A percentile compares a stretch with the other conserved stretches of the same genome.
Conservation (phyloP, 2,888 invertebrate genomes). For the Caenorhabditis afra region DNA sequence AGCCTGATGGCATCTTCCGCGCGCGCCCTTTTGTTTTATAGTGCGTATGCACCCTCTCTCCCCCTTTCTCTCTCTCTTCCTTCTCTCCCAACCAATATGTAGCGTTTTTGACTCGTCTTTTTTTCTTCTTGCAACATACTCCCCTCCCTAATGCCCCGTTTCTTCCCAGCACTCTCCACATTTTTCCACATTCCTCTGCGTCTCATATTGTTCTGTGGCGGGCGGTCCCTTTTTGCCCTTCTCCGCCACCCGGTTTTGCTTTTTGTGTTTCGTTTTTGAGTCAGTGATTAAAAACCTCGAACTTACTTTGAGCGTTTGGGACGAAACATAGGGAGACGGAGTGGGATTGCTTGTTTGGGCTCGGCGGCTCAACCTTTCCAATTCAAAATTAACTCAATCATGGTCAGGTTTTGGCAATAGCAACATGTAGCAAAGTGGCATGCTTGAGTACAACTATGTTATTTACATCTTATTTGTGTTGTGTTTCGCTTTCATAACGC, state of each 20-base stretch:
- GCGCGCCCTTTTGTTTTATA: slow-evolving; percentile 17
- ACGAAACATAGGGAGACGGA: not conserved
- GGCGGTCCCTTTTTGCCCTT: slow-evolving; percentile 41
- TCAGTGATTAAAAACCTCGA: slow-evolving; percentile 36
- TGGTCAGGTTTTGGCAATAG: slow-evolving; percentile 9
- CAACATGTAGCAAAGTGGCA: slow-evolving; percentile 13
- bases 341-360: not conserved
- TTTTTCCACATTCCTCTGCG: slow-evolving; percentile 43
- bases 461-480: slow-evolving; percentile 10
- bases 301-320: slow-evolving; percentile 4
- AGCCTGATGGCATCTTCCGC: not conserved
- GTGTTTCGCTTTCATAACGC: slow-evolving; percentile 7
- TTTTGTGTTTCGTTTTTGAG: slow-evolving; percentile 27
- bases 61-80: no score
- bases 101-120: slow-evolving; percentile 37
- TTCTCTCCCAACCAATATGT: slow-evolving; percentile 12
- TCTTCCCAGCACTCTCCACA: slow-evolving; percentile 25
- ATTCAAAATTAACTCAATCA: slow-evolving; percentile 29
- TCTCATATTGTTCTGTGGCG: slow-evolving; percentile 38
- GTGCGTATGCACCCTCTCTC: slow-evolving; percentile 31
- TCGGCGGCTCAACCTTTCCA: slow-evolving; percentile 23
- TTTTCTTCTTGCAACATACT: slow-evolving; percentile 46
- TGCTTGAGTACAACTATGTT: slow-evolving; percentile 20
- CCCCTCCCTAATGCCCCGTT: slow-evolving; percentile 42
- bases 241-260: slow-evolving; percentile 33